Conservation (phyloP, 2,113 vertebrate genomes). For the Synchiropus splendidus region DNA sequence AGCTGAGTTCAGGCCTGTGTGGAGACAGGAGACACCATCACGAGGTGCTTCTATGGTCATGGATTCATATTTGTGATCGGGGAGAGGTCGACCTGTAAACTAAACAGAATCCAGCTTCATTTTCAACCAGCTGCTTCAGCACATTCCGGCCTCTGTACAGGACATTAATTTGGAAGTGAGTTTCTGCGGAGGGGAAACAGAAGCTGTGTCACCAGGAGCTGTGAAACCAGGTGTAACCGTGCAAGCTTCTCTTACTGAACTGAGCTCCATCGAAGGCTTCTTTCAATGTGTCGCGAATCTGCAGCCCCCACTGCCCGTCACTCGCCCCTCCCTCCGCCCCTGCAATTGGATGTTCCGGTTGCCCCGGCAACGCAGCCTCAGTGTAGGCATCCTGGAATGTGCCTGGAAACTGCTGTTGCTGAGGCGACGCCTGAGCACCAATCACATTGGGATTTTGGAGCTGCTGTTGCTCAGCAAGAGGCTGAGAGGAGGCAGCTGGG, state of each 20-base stretch:
- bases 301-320: conserved; percentile 23
- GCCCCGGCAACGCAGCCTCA: conserved; percentile 47
- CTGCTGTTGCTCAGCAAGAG: conserved; percentile 49
- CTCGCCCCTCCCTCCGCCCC: conserved; percentile 30
- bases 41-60: too few relatives aligned
- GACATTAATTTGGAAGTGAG: conserved; percentile 65
- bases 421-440: conserved; percentile 39
- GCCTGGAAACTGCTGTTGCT: conserved; percentile 52
- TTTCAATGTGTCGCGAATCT: conserved; percentile 37
- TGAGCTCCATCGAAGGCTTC: conserved; percentile 32
- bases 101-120: conserved; percentile 64
- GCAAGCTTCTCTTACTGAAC: conserved; percentile 50
- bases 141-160: conserved; percentile 75
- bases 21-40: conserved; percentile 1
- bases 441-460: conserved; percentile 26
- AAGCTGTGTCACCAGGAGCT: not conserved
- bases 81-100: conserved; percentile 56
- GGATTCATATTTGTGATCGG: not conserved
- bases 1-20: conserved; percentile 30
- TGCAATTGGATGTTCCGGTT: conserved; percentile 40
- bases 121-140: conserved; percentile 49
- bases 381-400: conserved; percentile 21
- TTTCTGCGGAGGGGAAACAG: conserved; percentile 51
- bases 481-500: conserved; percentile 37
- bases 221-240: too few relatives aligned